Base-by-base conservation (phyloP, 1,140 invertebrate species). In the Parasteatoda tepidariorum region DNA sequence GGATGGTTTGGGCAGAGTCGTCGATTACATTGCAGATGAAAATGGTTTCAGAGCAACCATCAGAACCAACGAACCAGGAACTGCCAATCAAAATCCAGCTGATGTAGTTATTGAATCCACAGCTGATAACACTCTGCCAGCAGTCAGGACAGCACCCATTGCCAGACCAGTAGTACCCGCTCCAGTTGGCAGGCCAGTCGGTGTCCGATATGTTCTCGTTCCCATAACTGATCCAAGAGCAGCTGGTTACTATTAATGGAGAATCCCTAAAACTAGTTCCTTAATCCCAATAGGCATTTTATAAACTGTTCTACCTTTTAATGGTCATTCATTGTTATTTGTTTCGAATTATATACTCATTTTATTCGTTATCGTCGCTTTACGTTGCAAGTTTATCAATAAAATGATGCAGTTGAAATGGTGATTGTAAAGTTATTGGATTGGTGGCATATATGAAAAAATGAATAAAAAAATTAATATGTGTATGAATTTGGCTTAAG, bases 21-120 rank as follows among this genome's bases (percentile, higher is more conserved):
- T 78, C 22, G 74, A 78, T 41, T 78, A 78, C 62, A 30, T 67
- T 3, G 74, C 74, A 28, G 74, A 67, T n/a, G 74, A 78, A 24
- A 54, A 48, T 3, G 74, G 74, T 30, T 78, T 78, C 41, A 22
- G 62, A 48, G 74, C 74, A 18, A 67, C 62, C 24, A 61, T 78
- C 74, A 38, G 74, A 18, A 78, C 74, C 59, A 78, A 78, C 61
- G 74, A 78, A 26, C 74, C 74, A 9, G 74, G 74, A 41, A 78
- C 74, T 9, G 59, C 74, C 61, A 78, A 78, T 55, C 74, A 61
- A 30, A 78, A 55, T 30, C 59, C 74, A 3, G 74, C 74, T 30
- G 59, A 66, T 15, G 74, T 78, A 9, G n/a, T 31, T 28, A 33
- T 78, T n/a, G 62, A 78, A 30, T 75, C 71, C 33, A 31, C 62